These are phyloP conservation scores for Itoplectis maculator DNA, from an alignment of 2,888 invertebrate species.

Conservation along the genomic window DNA sequence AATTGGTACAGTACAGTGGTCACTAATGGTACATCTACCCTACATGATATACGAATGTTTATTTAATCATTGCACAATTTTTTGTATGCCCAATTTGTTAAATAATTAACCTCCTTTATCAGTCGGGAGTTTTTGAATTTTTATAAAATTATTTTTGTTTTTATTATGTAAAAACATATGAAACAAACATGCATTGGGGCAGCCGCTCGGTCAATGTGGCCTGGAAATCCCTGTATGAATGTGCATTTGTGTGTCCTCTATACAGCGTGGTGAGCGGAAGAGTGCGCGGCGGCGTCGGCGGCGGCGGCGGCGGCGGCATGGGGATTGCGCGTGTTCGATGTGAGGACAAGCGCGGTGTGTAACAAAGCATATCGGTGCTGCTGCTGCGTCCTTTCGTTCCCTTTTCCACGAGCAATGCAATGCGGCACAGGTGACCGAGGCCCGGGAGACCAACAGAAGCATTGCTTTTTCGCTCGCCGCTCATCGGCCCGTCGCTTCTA, in stretches of 20 bases:
- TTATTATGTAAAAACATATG: not conserved
- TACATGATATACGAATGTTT: no score
- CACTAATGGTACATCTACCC: no score
- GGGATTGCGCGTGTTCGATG: slow-evolving; percentile 20
- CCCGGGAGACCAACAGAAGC: slow-evolving; percentile 7
- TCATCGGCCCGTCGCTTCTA: not conserved
- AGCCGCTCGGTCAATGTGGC: not conserved
- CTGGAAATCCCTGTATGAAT: not conserved
- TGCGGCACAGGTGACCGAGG: slow-evolving; percentile 6
- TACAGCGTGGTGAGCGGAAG: not conserved
- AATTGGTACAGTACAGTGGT: no score
- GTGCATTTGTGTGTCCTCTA: not conserved
- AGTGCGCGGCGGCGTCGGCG: not conserved
- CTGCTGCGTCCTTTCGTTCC: slow-evolving; percentile 32
- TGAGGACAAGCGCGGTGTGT: slow-evolving; percentile 35
- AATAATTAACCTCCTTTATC: no score
- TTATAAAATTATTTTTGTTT: no score
- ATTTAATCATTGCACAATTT: no score
- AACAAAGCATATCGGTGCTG: slow-evolving; percentile 47
- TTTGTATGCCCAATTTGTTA: no score
- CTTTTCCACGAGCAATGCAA: slow-evolving; percentile 17
- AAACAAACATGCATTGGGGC: not conserved
- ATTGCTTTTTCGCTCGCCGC: slow-evolving; percentile 29
- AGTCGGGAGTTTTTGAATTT: no score
- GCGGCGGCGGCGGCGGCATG: not conserved